Percentiles rank a stretch among this genome's conserved stretches.
These are phyloP conservation scores for Monopterus albus DNA, from an alignment of 2,113 vertebrate species.

Conservation along the genomic window DNA sequence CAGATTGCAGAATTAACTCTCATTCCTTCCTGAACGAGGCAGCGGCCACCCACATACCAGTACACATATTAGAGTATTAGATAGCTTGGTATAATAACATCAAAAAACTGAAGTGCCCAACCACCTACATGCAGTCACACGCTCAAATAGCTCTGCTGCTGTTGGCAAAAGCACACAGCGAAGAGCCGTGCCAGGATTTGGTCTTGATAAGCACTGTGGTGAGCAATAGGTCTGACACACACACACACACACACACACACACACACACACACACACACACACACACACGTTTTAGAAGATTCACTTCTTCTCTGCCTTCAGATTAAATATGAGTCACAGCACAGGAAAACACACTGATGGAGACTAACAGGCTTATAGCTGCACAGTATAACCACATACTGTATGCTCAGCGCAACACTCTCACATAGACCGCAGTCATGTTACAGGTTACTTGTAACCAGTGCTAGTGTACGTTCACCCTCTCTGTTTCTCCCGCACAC, in stretches of 20 bases:
- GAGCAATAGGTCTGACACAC: constrained; percentile 6
- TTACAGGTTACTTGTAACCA: constrained; percentile 56
- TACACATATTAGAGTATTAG: neutral
- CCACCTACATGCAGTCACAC: constrained; percentile 48
- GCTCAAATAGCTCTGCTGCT: constrained; percentile 54
- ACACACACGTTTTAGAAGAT: constrained; percentile 20
- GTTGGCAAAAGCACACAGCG: constrained; percentile 43
- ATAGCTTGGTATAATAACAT: constrained; percentile 43
- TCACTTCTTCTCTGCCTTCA: constrained; percentile 44
- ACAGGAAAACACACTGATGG: neutral
- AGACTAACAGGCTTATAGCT: constrained; percentile 7
- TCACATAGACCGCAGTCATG: neutral
- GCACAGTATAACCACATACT: constrained; percentile 4
- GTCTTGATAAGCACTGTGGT: constrained; percentile 25
- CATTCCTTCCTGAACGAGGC: constrained; percentile 39
- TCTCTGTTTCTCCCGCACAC: constrained; percentile 32
- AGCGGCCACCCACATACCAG: constrained; percentile 45
- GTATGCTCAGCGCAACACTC: constrained; percentile 19
- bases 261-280: too few relatives aligned
- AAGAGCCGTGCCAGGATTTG: constrained; percentile 11
- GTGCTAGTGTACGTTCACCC: constrained; percentile 43
- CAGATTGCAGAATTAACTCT: constrained; percentile 3
- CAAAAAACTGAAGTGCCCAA: constrained; percentile 37
- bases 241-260: constrained; percentile 1
- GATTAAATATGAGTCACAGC: constrained; percentile 53